These are phyloP conservation scores for Metaphire vulgaris DNA, from an alignment of 1,140 invertebrate genomes.

Conservation along the genomic window DNA sequence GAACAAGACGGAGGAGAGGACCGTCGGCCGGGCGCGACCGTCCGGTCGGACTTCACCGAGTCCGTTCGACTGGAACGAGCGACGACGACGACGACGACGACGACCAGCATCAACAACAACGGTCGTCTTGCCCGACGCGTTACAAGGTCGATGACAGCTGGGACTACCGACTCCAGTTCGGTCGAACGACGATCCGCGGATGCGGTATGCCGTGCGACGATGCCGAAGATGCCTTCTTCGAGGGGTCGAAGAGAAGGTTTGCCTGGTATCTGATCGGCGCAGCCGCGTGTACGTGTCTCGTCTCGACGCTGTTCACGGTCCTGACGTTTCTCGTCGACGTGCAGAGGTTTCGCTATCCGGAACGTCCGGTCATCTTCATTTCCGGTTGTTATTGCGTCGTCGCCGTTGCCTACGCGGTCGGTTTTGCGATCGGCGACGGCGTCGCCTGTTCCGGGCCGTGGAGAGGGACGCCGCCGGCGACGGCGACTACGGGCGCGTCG, in stretches of 20 bases:
- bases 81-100: no score
- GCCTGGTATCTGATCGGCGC: conserved; percentile 84
- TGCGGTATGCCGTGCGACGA: conserved; percentile 84
- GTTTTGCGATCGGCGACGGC: conserved; percentile 70
- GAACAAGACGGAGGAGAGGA: conserved; percentile 61
- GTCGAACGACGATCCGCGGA: conserved; percentile 53
- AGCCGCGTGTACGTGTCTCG: conserved; percentile 83
- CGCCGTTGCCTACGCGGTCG: conserved; percentile 81
- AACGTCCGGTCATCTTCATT: conserved; percentile 94
- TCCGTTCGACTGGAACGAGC: no score
- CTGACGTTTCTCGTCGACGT: conserved; percentile 59
- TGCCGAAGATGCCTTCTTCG: conserved; percentile 69
- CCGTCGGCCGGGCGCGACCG: no score
- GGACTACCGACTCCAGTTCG: conserved; percentile 65
- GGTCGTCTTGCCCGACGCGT: not conserved
- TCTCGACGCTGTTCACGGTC: conserved; percentile 64
- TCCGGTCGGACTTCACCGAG: no score
- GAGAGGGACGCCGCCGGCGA: conserved; percentile 49
- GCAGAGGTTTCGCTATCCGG: conserved; percentile 90
- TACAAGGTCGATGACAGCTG: not conserved
- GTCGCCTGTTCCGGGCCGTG: conserved; percentile 82
- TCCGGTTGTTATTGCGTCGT: conserved; percentile 95
- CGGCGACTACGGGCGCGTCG: conserved; percentile 31
- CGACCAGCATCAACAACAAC: no score
- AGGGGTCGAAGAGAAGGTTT: conserved; percentile 62